Evolutionary conservation across 2,797 vertebrate species (phyloP), one percentile per base, ranked within the genome.

Genomic region (Galago senegalensis): DNA sequence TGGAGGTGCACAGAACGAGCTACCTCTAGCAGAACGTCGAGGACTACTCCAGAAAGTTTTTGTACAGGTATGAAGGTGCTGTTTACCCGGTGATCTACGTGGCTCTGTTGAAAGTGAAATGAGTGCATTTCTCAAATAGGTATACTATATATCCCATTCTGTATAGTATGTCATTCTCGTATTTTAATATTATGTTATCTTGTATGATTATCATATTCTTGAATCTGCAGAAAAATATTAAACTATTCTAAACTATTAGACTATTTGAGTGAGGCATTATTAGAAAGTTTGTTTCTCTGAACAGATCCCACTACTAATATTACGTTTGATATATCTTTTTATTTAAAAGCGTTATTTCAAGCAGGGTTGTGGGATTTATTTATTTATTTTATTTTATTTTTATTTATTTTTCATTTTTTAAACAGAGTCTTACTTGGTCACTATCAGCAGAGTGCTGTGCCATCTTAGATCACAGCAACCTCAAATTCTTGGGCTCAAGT

Each of bases 31-130:
- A 1, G 99, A 99, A 97, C 99, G 99, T 92, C 98, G 99, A 80
- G 99, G 98, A 1, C 98, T 99, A 10, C 99, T 99, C 34, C 99
- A 99, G 98, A 99, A 99, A 98, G 99, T 99, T 97, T 99, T 99
- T 94, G 99, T 99, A 46, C 99, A 99, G 99, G 99, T 99, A 95
- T 96, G 98, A 84, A 27, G 27, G 16, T n/a, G 11, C 18, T n/a
- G 0, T 53, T 31, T 75, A 20, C 40, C 14, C 29, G 21, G 17
- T 34, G 23, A 7, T 73, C 53, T 60, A 9, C 43, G 5, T 18
- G 17, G 1, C 49, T 61, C 21, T 82, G 14, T 21, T 46, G 27
- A 49, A 65, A 70, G 8, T 58, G 63, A 94, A 82, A 10, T n/a
- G 29, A 29, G 34, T 69, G 20, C 2, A 31, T 20, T 87, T 29